A percentile compares a stretch with the other conserved stretches of the same genome.
phyloP scores from a whole-genome alignment of 1,140 invertebrate species.

The Trichoplusia ni region DNA sequence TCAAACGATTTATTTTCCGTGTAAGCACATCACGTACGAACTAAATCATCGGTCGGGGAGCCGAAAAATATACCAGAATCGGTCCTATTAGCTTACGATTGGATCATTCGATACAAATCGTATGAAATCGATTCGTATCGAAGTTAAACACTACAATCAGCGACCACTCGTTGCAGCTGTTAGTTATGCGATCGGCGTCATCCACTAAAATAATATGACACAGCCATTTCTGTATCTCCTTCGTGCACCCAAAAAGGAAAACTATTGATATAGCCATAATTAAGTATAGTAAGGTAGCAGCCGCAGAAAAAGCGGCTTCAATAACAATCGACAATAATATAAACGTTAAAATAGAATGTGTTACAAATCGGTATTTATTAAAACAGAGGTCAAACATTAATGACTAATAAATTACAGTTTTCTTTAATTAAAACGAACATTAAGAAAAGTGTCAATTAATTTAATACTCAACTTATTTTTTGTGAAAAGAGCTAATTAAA shows the following conservation, averaged over 20 bases:
- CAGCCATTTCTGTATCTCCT: slow-evolving; percentile 73
- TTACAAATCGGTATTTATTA: too few relatives aligned
- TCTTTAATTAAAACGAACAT: too few relatives aligned
- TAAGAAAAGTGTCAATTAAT: too few relatives aligned
- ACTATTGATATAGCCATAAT: slow-evolving; percentile 68
- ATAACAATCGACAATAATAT: too few relatives aligned
- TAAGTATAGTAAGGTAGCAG: slow-evolving; percentile 48
- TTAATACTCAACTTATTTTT: too few relatives aligned
- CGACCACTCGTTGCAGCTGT: slow-evolving; percentile 67
- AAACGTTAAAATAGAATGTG: too few relatives aligned
- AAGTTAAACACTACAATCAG: slow-evolving; percentile 78
- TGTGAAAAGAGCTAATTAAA: too few relatives aligned
- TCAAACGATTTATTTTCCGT: slow-evolving; percentile 75
- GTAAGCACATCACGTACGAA: slow-evolving; percentile 77
- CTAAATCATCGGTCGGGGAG: slow-evolving; percentile 70
- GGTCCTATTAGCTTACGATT: slow-evolving; percentile 75
- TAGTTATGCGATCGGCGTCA: slow-evolving; percentile 74
- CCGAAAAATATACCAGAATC: slow-evolving; percentile 73
- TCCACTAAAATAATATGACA: slow-evolving; percentile 81
- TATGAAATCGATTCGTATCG: slow-evolving; percentile 78
- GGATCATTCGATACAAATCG: slow-evolving; percentile 76
- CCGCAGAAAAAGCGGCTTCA: slow-evolving; percentile 43
- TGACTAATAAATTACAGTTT: too few relatives aligned
- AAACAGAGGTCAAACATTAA: too few relatives aligned
- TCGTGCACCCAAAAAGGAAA: slow-evolving; percentile 56